Conservation (phyloP, 2,797 vertebrate species). For the Lithobates pipiens region DNA sequence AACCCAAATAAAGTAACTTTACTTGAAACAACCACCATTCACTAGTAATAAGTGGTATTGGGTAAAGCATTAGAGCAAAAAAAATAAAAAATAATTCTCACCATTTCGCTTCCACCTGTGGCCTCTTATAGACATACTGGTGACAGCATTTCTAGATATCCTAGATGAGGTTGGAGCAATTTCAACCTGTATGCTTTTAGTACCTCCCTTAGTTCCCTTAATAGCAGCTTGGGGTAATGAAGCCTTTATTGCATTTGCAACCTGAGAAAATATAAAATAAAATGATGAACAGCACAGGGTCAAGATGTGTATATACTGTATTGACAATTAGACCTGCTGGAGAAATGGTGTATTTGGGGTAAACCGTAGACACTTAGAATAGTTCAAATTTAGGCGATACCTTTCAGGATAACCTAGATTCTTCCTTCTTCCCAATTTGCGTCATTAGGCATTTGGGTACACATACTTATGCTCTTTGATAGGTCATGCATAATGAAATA, state of each 20-base stretch:
- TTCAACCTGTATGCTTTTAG: conserved; percentile 95
- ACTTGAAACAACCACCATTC: no score
- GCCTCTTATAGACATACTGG: conserved; percentile 95
- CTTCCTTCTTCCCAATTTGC: no score
- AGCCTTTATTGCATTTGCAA: conserved; percentile 97
- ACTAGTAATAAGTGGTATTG: neutral
- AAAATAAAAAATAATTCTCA: neutral
- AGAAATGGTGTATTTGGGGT: no score
- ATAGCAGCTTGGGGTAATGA: conserved; percentile 88
- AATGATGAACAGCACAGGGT: neutral
- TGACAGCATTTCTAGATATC: conserved; percentile 98
- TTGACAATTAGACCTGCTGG: neutral
- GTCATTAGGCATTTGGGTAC: no score
- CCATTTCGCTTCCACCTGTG: conserved; percentile 96
- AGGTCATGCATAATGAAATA: no score
- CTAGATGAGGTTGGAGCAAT: conserved; percentile 95
- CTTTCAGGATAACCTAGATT: no score
- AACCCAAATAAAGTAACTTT: neutral
- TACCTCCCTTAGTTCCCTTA: conserved; percentile 91
- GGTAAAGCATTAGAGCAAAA: neutral
- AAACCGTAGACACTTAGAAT: no score
- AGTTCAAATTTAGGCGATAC: no score
- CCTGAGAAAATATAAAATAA: conserved; percentile 76
- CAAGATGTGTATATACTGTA: neutral
- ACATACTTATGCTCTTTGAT: no score